A percentile compares a stretch with the other conserved stretches of the same genome.
Evolutionary conservation across 2,797 vertebrate species (phyloP).

Genomic region (Epinephelus coioides): DNA sequence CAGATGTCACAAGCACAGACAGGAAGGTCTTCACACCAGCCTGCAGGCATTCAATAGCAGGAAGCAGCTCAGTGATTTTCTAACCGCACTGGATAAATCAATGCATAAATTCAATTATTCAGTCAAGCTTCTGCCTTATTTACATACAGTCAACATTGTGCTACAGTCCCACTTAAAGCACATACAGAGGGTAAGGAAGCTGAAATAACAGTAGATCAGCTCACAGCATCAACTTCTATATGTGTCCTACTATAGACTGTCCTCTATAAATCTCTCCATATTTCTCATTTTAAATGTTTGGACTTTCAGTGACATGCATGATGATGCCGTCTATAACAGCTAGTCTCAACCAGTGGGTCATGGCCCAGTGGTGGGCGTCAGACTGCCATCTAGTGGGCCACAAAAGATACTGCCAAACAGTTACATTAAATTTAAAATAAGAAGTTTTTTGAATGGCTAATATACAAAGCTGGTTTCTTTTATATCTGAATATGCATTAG

Average conservation of each 20-base stretch:
- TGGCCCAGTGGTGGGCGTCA: too few relatives aligned
- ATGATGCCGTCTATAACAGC: too few relatives aligned
- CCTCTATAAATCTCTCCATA: background rate
- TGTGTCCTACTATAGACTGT: background rate
- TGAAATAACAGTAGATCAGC: constrained; percentile 8
- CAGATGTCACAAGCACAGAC: constrained; percentile 35
- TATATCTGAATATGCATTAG: too few relatives aligned
- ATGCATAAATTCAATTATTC: constrained; percentile 57
- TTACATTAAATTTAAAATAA: too few relatives aligned
- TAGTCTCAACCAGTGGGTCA: too few relatives aligned
- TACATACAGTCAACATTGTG: constrained; percentile 6
- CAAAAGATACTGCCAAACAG: too few relatives aligned
- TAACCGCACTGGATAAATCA: constrained; percentile 49
- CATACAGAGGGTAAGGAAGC: background rate
- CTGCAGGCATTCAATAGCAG: constrained; percentile 57
- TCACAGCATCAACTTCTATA: background rate
- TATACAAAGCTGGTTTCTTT: too few relatives aligned
- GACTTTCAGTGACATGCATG: background rate
- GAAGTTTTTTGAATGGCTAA: too few relatives aligned
- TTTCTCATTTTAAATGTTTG: background rate
- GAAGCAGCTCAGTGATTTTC: constrained; percentile 50
- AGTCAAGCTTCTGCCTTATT: constrained; percentile 11
- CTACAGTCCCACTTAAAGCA: background rate
- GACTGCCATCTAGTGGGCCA: too few relatives aligned
- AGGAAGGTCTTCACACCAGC: constrained; percentile 20